phyloP scores from a whole-genome alignment of 2,888 invertebrate genomes.

The Pollenia labialis region DNA sequence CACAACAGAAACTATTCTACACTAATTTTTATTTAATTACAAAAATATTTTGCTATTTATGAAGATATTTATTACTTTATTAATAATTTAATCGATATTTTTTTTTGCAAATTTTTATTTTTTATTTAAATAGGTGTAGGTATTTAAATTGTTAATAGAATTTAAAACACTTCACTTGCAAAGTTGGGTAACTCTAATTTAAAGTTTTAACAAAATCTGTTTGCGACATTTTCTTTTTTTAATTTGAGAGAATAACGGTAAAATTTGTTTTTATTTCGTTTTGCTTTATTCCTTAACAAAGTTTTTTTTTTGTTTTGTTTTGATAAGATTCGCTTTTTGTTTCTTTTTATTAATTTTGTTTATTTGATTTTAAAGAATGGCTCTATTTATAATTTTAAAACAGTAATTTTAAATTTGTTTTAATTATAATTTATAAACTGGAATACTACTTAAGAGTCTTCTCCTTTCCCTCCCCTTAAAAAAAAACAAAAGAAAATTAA shows the following conservation, averaged over 20 bases:
- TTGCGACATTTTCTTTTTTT: slow-evolving; percentile 36
- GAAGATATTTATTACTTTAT: slow-evolving; percentile 35
- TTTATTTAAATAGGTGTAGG: not conserved
- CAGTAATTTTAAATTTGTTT: slow-evolving; percentile 35
- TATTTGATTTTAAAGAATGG: slow-evolving; percentile 34
- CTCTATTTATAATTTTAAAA: slow-evolving; percentile 33
- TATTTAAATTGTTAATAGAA: not conserved
- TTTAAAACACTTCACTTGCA: slow-evolving; percentile 41
- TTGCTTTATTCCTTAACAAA: slow-evolving; percentile 15
- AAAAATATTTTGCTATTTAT: slow-evolving; percentile 63
- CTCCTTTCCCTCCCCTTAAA: slow-evolving; percentile 57
- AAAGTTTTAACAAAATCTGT: not conserved
- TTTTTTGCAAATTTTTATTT: slow-evolving; percentile 24
- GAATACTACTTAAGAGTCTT: slow-evolving; percentile 63
- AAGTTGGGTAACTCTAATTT: slow-evolving; percentile 1
- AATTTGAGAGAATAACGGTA: slow-evolving; percentile 24
- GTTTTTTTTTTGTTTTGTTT: slow-evolving; percentile 21
- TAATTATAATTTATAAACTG: slow-evolving; percentile 46
- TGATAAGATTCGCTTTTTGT: slow-evolving; percentile 11
- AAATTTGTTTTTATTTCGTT: slow-evolving; percentile 27
- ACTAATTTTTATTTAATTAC: slow-evolving; percentile 47
- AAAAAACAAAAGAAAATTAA: slow-evolving; percentile 23
- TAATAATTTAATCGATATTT: slow-evolving; percentile 34
- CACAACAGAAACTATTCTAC: slow-evolving; percentile 8
- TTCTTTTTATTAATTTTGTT: slow-evolving; percentile 7